Evolutionary conservation across 2,888 invertebrate species (phyloP), one percentile per base, ranked within the genome.

Genomic region (Halictus ligatus): DNA sequence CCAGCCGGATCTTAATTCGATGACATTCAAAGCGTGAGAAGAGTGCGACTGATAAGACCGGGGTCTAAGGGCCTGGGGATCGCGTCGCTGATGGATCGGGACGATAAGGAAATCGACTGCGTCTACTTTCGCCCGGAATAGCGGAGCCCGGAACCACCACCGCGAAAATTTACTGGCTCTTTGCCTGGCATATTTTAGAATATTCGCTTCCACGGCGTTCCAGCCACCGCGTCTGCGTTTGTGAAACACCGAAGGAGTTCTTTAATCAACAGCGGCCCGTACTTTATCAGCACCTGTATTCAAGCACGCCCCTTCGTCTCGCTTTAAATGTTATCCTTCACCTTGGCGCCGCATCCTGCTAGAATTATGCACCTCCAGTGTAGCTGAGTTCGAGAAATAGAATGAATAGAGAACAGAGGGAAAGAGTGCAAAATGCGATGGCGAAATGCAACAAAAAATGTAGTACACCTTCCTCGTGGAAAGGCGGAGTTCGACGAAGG

Each of bases 61-160:
- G 8, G 35, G 54, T 25, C 13, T 21, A 21, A 50, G 25, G 50
- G 46, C 18, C 6, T 35, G 29, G 35, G 46, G 79, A 10, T 21
- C 69, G 35, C 40, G 69, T 73, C 64, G 25, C 54, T 81, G 81
- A 78, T 48, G 77, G 60, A 86, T 86, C 83, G 80, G 71, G 81
- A 80, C 81, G 87, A 91, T 91, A 89, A 90, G 88, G 85, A 87
- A 91, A 91, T 89, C 88, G 86, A 75, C 79, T 79, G 83, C 87
- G 86, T 81, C 85, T 78, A 81, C 83, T 84, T 78, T 78, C 54
- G n/a, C 58, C 77, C 73, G 72, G 46, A 18, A 48, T 80, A 75
- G 77, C 54, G 80, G 80, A 82, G 75, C 46, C 74, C 46, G 40
- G 58, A 58, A 58, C 58, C 58, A 58, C 58, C 54, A 29, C 46